Conservation (phyloP, 2,113 vertebrate species). For the Meriones unguiculatus region DNA sequence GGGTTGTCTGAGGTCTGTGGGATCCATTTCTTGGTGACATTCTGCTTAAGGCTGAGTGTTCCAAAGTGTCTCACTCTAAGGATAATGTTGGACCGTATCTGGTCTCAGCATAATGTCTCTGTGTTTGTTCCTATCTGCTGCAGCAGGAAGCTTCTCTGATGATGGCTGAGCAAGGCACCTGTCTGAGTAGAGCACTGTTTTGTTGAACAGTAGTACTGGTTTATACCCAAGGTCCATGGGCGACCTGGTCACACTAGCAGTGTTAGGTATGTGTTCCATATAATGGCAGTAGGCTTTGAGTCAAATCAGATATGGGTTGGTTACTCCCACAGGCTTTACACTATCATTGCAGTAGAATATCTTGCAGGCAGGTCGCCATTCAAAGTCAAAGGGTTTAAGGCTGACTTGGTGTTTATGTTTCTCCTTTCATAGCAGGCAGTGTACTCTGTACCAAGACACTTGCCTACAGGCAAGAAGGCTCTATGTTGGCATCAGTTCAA, state of each 20-base stretch:
- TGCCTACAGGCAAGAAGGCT: not conserved
- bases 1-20: not conserved
- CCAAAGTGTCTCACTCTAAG: not conserved
- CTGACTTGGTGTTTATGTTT: not conserved
- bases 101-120: not conserved
- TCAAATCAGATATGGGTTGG: not conserved
- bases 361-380: not conserved
- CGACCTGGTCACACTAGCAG: not conserved
- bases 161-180: not conserved
- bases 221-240: not conserved
- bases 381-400: not conserved
- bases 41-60: not conserved
- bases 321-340: not conserved
- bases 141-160: not conserved
- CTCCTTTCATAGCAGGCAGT: not conserved
- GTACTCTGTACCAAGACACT: not conserved
- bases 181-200: not conserved
- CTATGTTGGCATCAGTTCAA: not conserved
- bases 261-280: not conserved
- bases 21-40: not conserved
- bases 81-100: not conserved
- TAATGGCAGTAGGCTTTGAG: not conserved
- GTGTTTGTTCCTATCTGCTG: not conserved
- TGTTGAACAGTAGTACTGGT: not conserved
- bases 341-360: not conserved